Evolutionary conservation across 2,113 vertebrate species (phyloP).

Genomic region (Tiliqua scincoides): DNA sequence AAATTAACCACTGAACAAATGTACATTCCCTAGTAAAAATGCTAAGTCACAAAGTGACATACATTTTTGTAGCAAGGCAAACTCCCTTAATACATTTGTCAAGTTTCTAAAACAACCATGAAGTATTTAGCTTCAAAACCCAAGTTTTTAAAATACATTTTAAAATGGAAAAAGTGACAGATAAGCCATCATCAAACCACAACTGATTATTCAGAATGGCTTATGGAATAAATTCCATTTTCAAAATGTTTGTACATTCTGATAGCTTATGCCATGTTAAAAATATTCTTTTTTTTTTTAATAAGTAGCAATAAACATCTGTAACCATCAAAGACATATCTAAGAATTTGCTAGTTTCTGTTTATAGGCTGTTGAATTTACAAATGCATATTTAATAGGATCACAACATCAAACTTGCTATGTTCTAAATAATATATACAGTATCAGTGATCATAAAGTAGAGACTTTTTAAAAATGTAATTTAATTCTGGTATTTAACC

Average conservation of each 20-base stretch:
- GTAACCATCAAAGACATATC: not conserved
- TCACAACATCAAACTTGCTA: not conserved
- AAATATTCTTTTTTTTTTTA: not conserved
- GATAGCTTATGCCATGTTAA: not conserved
- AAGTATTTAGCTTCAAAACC: not conserved
- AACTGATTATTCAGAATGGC: not conserved
- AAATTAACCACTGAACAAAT: not conserved
- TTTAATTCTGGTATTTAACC: not conserved
- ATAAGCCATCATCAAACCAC: not conserved
- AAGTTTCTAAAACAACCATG: too few species aligned
- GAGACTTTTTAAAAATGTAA: not conserved
- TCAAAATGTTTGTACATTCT: not conserved
- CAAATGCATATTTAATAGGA: not conserved
- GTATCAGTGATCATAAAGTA: not conserved
- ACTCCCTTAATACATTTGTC: not conserved
- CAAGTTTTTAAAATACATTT: too few species aligned
- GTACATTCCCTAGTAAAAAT: not conserved
- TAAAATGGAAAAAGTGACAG: not conserved
- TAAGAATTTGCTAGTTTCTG: conserved; percentile 3
- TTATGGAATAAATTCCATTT: not conserved
- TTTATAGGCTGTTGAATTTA: conserved; percentile 9
- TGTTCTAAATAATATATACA: not conserved
- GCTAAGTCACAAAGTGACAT: not conserved
- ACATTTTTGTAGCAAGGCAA: not conserved
- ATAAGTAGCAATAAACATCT: not conserved